Evolutionary conservation across 2,888 invertebrate species (phyloP).

Genomic region (Platyscelio sp.): DNA sequence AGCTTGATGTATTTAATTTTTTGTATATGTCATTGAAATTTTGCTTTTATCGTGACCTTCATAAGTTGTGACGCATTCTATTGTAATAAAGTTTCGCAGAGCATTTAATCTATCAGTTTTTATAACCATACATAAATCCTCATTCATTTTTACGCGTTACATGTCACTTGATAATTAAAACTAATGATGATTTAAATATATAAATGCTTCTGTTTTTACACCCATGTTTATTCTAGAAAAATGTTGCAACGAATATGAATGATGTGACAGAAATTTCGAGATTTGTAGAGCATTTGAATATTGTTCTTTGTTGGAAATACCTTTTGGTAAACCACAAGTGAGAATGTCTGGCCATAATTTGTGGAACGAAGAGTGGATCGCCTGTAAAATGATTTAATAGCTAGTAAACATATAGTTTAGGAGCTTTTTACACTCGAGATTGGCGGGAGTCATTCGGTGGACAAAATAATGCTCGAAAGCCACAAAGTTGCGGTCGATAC

Average conservation of each 20-base stretch:
- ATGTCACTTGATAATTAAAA: constrained; percentile 20
- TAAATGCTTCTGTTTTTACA: constrained; percentile 8
- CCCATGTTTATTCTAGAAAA: neutral
- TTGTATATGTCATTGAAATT: neutral
- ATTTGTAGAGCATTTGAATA: neutral
- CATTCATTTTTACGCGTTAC: neutral
- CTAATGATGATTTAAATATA: constrained; percentile 16
- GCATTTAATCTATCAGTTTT: constrained; percentile 17
- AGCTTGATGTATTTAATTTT: no score
- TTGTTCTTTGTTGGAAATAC: neutral
- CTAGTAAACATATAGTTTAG: constrained; percentile 45
- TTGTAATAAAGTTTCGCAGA: constrained; percentile 5
- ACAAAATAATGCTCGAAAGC: constrained; percentile 76
- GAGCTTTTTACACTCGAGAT: constrained; percentile 53
- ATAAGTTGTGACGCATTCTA: neutral
- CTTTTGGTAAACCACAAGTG: neutral
- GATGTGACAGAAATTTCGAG: no score
- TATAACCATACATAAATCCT: constrained; percentile 26
- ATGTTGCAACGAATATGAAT: no score
- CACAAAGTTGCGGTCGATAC: constrained; percentile 80
- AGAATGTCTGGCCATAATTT: constrained; percentile 35
- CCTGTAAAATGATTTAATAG: constrained; percentile 66
- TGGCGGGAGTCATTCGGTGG: constrained; percentile 26
- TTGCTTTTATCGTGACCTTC: neutral
- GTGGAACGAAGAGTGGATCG: constrained; percentile 22